Evolutionary conservation across 1,140 invertebrate species (phyloP).

Genomic region (Bradynema listronoti): DNA sequence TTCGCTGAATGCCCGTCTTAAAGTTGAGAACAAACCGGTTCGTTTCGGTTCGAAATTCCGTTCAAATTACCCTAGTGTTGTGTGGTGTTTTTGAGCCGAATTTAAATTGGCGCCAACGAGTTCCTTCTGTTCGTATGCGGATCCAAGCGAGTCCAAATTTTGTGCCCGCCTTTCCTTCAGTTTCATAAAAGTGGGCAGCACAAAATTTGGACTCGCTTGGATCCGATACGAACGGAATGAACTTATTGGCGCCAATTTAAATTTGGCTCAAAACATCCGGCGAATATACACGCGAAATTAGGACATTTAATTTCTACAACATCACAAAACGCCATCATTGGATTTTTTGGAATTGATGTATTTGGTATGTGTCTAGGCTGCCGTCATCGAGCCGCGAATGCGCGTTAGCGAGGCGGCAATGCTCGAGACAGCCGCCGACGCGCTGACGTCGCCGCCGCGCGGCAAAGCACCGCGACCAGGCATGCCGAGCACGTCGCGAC

Average conservation of each 20-base stretch:
- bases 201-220: too few species aligned
- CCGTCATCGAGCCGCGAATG: constrained; percentile 1
- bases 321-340: not conserved
- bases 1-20: constrained; percentile 10
- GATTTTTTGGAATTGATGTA: not conserved
- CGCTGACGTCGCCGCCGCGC: not conserved
- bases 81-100: too few species aligned
- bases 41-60: not conserved
- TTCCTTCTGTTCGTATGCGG: too few species aligned
- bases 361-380: not conserved
- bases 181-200: not conserved
- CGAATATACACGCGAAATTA: too few species aligned
- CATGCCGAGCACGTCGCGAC: not conserved
- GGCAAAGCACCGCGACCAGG: not conserved
- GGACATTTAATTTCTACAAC: not conserved
- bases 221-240: too few species aligned
- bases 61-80: not conserved
- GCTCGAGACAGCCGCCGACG: not conserved
- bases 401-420: not conserved
- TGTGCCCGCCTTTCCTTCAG: too few species aligned
- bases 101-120: too few species aligned
- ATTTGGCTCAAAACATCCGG: too few species aligned
- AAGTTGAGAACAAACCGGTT: constrained; percentile 18
- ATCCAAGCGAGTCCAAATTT: too few species aligned
- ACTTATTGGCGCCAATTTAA: too few species aligned